Conservation (phyloP, 1,140 invertebrate genomes). For the Drosophila truncata region DNA sequence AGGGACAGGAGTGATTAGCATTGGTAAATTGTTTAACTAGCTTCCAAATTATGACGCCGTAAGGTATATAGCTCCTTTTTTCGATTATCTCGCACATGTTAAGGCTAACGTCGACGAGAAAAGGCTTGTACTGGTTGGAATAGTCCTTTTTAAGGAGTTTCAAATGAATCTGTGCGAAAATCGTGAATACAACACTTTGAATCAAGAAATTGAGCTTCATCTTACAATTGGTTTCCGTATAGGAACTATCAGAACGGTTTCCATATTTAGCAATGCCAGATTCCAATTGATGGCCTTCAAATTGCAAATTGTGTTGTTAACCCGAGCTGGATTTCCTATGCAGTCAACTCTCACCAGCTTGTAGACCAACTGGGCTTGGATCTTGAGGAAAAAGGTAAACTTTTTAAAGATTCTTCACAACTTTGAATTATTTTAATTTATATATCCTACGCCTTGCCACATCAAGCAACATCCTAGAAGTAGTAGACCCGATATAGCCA, state of each 20-base stretch:
- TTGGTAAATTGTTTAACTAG: slow-evolving; percentile 15
- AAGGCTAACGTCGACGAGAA: slow-evolving; percentile 21
- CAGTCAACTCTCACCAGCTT: slow-evolving; percentile 40
- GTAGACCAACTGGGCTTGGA: too few species aligned
- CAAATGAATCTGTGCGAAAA: not conserved
- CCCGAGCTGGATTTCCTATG: not conserved
- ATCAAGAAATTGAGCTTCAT: too few species aligned
- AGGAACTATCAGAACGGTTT: slow-evolving; percentile 12
- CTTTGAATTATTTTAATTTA: too few species aligned
- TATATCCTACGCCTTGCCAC: too few species aligned
- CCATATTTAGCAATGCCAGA: slow-evolving; percentile 21
- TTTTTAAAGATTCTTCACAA: too few species aligned
- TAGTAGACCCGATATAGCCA: too few species aligned
- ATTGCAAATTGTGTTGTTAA: not conserved
- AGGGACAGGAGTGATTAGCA: slow-evolving; percentile 43
- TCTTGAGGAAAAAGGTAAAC: too few species aligned
- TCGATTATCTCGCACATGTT: slow-evolving; percentile 27
- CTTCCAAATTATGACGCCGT: slow-evolving; percentile 19
- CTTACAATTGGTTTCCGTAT: slow-evolving; percentile 8
- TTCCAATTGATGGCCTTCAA: slow-evolving; percentile 45
- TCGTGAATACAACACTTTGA: not conserved
- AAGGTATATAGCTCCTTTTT: slow-evolving; percentile 16
- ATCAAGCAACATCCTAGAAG: too few species aligned
- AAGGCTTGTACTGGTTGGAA: slow-evolving; percentile 43
- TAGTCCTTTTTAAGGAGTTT: slow-evolving; percentile 38